These are phyloP conservation scores for Balanococcus diminutus DNA, from an alignment of 2,888 invertebrate genomes.

Conservation along the genomic window DNA sequence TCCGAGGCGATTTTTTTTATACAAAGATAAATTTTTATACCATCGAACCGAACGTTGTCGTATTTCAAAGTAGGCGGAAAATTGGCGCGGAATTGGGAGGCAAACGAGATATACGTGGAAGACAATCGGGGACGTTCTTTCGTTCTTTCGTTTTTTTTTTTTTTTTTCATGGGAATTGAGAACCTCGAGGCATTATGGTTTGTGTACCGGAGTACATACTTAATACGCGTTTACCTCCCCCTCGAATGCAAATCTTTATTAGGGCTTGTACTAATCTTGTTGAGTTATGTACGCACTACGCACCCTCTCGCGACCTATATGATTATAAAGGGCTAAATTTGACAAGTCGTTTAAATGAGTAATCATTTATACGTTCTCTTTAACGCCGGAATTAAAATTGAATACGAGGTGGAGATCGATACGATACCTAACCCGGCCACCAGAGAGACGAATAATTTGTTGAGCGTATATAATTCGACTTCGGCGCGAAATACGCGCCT, in stretches of 20 bases:
- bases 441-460: background rate
- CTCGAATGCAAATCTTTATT: constrained; percentile 1
- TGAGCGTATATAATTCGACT: background rate
- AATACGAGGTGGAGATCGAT: background rate
- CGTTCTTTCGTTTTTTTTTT: background rate
- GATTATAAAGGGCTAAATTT: background rate
- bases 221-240: background rate
- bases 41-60: background rate
- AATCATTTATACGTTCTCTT: constrained; percentile 7
- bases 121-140: background rate
- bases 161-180: background rate
- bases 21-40: constrained; percentile 1
- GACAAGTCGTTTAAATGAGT: background rate
- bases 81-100: background rate
- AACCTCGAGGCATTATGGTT: background rate
- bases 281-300: background rate
- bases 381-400: background rate
- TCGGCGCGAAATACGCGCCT: background rate
- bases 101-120: background rate
- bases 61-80: constrained; percentile 24
- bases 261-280: background rate
- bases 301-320: background rate
- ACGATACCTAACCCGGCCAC: background rate
- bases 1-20: background rate
- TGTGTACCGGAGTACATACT: background rate